Conservation (phyloP, 2,888 invertebrate species). For the Drosophila affinis region DNA sequence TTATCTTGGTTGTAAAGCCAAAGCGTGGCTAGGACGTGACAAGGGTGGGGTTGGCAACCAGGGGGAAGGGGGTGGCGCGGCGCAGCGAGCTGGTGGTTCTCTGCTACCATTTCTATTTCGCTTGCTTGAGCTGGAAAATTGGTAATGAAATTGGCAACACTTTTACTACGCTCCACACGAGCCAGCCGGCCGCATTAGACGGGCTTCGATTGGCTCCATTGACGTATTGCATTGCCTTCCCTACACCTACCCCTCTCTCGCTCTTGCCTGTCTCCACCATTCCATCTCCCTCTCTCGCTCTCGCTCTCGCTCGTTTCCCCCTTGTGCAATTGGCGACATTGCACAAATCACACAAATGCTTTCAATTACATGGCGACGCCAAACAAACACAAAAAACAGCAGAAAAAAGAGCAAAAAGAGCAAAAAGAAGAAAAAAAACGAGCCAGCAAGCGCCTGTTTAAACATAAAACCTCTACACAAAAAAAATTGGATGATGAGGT, state of each 20-base stretch:
- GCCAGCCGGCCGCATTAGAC: constrained; percentile 44
- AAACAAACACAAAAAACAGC: constrained; percentile 29
- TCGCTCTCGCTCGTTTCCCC: constrained; percentile 16
- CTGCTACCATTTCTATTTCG: constrained; percentile 43
- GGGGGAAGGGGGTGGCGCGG: neutral
- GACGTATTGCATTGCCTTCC: constrained; percentile 20
- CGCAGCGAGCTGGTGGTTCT: neutral
- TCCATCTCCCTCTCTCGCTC: constrained; percentile 10
- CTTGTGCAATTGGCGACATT: constrained; percentile 70
- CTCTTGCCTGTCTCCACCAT: constrained; percentile 3
- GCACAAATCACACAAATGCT: constrained; percentile 79
- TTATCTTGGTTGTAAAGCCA: constrained; percentile 21
- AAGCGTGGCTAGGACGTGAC: constrained; percentile 42
- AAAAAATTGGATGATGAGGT: constrained; percentile 28
- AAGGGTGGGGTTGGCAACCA: constrained; percentile 5
- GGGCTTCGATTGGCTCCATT: constrained; percentile 46
- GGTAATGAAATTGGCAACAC: constrained; percentile 73
- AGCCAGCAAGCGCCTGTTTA: constrained; percentile 60
- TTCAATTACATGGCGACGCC: constrained; percentile 74
- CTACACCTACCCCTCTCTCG: neutral
- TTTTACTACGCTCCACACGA: constrained; percentile 49
- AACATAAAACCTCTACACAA: constrained; percentile 52
- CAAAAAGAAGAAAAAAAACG: constrained; percentile 29
- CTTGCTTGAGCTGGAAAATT: constrained; percentile 60
- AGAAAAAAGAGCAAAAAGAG: constrained; percentile 20